A percentile compares a stretch with the other conserved stretches of the same genome.
phyloP scores from a whole-genome alignment of 2,888 invertebrate species.

The Leucoma salicis region DNA sequence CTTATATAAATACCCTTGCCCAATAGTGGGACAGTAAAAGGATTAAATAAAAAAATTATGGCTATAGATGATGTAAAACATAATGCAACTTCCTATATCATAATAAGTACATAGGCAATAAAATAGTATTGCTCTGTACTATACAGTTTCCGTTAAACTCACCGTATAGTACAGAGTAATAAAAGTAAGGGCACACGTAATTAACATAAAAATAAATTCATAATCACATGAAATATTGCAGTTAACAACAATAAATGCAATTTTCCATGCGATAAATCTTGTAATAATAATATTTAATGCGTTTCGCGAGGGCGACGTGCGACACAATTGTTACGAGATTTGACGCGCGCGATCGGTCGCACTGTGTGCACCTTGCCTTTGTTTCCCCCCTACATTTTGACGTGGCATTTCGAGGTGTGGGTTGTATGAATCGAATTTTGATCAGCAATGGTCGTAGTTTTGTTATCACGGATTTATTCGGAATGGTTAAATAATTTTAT shows the following conservation, averaged over 20 bases:
- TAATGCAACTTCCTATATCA: too few species aligned
- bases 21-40: too few species aligned
- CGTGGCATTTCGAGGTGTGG: conserved; percentile 42
- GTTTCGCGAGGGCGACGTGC: conserved; percentile 37
- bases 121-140: too few species aligned
- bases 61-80: too few species aligned
- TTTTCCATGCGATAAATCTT: conserved; percentile 80
- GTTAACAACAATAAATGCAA: conserved; percentile 75
- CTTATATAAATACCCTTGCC: too few species aligned
- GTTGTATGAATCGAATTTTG: conserved; percentile 34
- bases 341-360: conserved; percentile 59
- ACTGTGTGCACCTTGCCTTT: conserved; percentile 66
- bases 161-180: conserved; percentile 20
- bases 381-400: conserved; percentile 38
- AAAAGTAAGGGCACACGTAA: conserved; percentile 50
- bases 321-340: conserved; percentile 43
- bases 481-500: conserved; percentile 6
- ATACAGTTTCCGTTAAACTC: too few species aligned
- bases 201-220: conserved; percentile 80
- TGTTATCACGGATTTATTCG: conserved; percentile 16
- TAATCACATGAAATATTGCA: conserved; percentile 73
- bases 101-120: too few species aligned
- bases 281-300: conserved; percentile 76
- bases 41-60: too few species aligned
- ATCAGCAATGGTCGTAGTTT: conserved; percentile 35